These are phyloP conservation scores for Heteropelma amictum DNA, from an alignment of 2,888 invertebrate genomes.

Conservation along the genomic window DNA sequence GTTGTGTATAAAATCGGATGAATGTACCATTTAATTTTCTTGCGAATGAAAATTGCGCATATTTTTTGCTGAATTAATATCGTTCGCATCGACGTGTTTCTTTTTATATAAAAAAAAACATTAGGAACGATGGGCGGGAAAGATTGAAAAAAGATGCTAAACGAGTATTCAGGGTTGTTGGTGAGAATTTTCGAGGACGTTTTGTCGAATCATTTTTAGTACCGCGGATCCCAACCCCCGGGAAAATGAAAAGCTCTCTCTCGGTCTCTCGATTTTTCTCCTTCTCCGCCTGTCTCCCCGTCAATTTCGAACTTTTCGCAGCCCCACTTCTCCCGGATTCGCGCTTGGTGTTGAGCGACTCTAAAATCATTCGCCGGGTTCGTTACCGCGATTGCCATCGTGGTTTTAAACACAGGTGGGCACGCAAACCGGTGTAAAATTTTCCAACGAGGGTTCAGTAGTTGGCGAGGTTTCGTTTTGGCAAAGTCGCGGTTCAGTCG, in stretches of 20 bases:
- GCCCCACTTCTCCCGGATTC: conserved; percentile 25
- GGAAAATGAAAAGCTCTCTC: neutral
- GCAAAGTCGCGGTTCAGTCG: conserved; percentile 63
- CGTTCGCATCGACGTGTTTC: too few species aligned
- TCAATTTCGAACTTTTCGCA: neutral
- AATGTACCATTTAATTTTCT: too few species aligned
- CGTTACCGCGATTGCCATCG: conserved; percentile 69
- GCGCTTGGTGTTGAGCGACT: conserved; percentile 56
- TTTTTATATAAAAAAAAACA: neutral
- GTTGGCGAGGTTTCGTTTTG: conserved; percentile 73
- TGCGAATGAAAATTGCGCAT: too few species aligned
- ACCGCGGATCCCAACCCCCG: neutral
- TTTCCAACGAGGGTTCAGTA: conserved; percentile 66
- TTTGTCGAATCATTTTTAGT: conserved; percentile 25
- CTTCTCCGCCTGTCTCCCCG: too few species aligned
- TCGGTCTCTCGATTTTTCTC: conserved; percentile 9
- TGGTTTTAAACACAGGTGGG: conserved; percentile 63
- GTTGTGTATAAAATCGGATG: too few species aligned
- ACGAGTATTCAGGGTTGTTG: conserved; percentile 21
- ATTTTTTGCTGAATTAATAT: too few species aligned
- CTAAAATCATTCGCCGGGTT: conserved; percentile 70
- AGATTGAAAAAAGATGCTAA: neutral
- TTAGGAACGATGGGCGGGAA: neutral
- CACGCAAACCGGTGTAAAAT: conserved; percentile 64
- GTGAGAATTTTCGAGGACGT: conserved; percentile 21